These are phyloP conservation scores for Umimayanthus kanabou DNA, from an alignment of 92 coral and sea anemone species.

Conservation along the genomic window DNA sequence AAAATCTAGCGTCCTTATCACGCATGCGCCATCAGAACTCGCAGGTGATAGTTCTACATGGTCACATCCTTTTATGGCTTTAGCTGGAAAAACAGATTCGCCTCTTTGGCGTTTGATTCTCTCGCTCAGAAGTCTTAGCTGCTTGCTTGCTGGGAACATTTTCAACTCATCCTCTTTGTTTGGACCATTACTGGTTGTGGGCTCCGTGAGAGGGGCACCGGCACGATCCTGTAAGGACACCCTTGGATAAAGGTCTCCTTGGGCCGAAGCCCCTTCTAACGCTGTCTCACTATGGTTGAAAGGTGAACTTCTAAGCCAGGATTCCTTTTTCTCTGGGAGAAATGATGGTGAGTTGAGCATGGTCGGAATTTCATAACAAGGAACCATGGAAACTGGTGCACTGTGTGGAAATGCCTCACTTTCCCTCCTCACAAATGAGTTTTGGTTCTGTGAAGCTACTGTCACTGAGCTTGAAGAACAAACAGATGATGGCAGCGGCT, in stretches of 20 bases:
- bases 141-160: slow-evolving; percentile 83
- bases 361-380: background rate
- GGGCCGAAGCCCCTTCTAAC: slow-evolving; percentile 6
- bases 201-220: slow-evolving; percentile 8
- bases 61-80: slow-evolving; percentile 43
- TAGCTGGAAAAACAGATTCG: slow-evolving; percentile 13
- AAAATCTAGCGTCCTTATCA: slow-evolving; percentile 74
- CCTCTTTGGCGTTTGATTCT: slow-evolving; percentile 63
- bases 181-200: background rate
- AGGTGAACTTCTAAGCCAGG: slow-evolving; percentile 19
- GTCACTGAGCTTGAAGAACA: background rate
- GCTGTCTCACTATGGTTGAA: slow-evolving; percentile 17
- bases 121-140: slow-evolving; percentile 76
- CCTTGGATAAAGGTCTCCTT: slow-evolving; percentile 17
- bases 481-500: slow-evolving; percentile 16
- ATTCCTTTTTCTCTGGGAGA: slow-evolving; percentile 25
- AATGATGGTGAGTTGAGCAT: slow-evolving; percentile 28
- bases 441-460: slow-evolving; percentile 1
- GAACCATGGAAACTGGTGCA: background rate
- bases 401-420: background rate
- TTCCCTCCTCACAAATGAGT: background rate
- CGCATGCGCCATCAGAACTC: slow-evolving; percentile 83
- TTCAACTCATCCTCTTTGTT: slow-evolving; percentile 55
- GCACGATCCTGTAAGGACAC: slow-evolving; percentile 10
- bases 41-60: slow-evolving; percentile 61